Percentiles rank a stretch among this genome's conserved stretches.
Evolutionary conservation across 2,113 vertebrate genomes (phyloP).

Genomic region (human (Homo sapiens)): DNA sequence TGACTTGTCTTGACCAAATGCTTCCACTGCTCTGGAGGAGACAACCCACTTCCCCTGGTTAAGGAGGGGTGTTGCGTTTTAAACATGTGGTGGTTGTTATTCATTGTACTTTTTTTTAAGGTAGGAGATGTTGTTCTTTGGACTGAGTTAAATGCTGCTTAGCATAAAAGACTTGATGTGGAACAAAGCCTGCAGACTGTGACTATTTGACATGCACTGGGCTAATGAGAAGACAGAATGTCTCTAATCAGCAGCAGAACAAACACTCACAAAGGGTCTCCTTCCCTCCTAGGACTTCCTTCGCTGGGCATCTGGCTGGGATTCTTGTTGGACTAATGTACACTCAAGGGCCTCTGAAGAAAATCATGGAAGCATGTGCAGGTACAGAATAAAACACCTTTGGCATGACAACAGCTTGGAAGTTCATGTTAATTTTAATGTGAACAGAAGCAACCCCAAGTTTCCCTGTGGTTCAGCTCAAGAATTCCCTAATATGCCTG

Average conservation of each 20-base stretch:
- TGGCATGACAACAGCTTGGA: background rate
- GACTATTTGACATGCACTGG: background rate
- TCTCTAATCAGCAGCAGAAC: background rate
- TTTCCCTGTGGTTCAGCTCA: background rate
- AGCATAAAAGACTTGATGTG: background rate
- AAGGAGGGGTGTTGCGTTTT: background rate
- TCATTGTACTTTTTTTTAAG: background rate
- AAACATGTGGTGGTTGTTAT: background rate
- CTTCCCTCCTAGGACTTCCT: constrained; percentile 89
- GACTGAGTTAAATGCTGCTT: constrained; percentile 4
- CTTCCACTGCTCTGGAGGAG: background rate
- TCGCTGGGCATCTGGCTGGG: constrained; percentile 94
- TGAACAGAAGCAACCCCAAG: background rate
- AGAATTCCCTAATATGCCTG: background rate
- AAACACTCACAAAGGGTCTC: constrained; percentile 48
- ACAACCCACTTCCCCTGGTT: background rate
- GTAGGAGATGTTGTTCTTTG: constrained; percentile 45
- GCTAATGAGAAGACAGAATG: constrained; percentile 36
- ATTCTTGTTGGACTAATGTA: constrained; percentile 96
- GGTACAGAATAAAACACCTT: constrained; percentile 80
- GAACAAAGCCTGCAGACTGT: constrained; percentile 39
- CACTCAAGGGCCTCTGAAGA: constrained; percentile 90
- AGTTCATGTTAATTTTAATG: background rate
- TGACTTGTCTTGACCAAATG: background rate
- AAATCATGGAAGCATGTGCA: constrained; percentile 88